phyloP scores from a whole-genome alignment of 2,888 invertebrate genomes.

The Desoria tigrina region DNA sequence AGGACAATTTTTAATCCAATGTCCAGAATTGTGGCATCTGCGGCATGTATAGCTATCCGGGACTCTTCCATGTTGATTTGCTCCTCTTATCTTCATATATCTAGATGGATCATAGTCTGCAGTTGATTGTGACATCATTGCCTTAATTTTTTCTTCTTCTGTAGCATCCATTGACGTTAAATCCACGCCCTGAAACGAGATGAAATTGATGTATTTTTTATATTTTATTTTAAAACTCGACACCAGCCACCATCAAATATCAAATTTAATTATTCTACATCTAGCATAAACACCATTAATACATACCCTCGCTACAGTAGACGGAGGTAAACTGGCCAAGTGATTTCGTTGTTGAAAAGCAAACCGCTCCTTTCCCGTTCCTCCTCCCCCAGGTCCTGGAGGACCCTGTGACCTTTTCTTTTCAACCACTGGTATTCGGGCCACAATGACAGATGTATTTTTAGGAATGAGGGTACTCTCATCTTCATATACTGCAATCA shows the following conservation, averaged over 20 bases:
- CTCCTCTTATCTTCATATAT: constrained; percentile 64
- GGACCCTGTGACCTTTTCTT: constrained; percentile 63
- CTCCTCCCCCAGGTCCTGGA: constrained; percentile 25
- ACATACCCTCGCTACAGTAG: constrained; percentile 44
- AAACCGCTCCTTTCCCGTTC: constrained; percentile 25
- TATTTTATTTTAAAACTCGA: too few species aligned
- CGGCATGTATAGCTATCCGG: constrained; percentile 91
- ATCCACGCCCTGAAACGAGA: constrained; percentile 66
- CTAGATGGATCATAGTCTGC: constrained; percentile 96
- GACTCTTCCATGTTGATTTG: constrained; percentile 75
- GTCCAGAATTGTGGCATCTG: constrained; percentile 91
- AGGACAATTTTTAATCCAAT: constrained; percentile 97
- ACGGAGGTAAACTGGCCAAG: constrained; percentile 24
- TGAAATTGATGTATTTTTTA: constrained; percentile 11
- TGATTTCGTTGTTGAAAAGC: constrained; percentile 32
- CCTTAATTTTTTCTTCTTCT: constrained; percentile 96
- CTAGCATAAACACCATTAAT: not conserved
- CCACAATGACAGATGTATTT: constrained; percentile 94
- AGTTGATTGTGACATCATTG: constrained; percentile 96
- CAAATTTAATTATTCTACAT: not conserved
- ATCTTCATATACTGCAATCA: constrained; percentile 77
- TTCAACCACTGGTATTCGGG: constrained; percentile 81
- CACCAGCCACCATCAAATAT: too few species aligned
- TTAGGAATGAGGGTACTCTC: constrained; percentile 90
- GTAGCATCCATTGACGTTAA: constrained; percentile 85